Evolutionary conservation across 2,113 vertebrate species (phyloP), one percentile per base, ranked within the genome.

Genomic region (Alethe diademata): DNA sequence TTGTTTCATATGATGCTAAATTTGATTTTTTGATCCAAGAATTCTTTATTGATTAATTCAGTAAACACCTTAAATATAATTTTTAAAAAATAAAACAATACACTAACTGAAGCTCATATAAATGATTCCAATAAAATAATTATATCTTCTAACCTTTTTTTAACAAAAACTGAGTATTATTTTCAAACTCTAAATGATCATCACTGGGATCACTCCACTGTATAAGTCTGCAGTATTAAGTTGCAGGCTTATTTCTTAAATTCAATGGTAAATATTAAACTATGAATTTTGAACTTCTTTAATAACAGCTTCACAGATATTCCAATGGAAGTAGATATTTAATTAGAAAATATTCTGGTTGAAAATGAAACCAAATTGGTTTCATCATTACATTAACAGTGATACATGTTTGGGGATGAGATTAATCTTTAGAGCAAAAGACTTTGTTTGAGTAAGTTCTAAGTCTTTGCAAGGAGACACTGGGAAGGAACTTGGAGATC

Each of bases 241-340:
- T 62, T 78, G 13, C 67, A 75, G 35, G 16, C 17, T 96, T 91
- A 36, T 53, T 88, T 95, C 94, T 92, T 17, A 40, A 82, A 95
- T 79, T 89, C 12, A 79, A 17, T 82, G 16, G 56, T 47, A 82
- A 76, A 82, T 79, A 73, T 38, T 87, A 69, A 93, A 75, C 29
- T 28, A 20, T 54, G 29, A 22, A 20, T 83, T 87, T 72, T 82
- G 18, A 92, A 72, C 24, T 61, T 86, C 40, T 89, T n/a, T 40
- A 67, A 65, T 58, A 13, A 50, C 70, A 76, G 16, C 38, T 90
- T 93, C 43, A 22, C 23, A 73, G 28, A 73, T 66, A 58, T 83
- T 92, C 24, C 56, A 83, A 35, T 14, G 8, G 67, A 78, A 92
- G 24, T 8, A 42, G 25, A 65, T 54, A 45, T 75, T 65, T 54